phyloP scores from a whole-genome alignment of 2,797 vertebrate genomes.

The Gallinago stenura region DNA sequence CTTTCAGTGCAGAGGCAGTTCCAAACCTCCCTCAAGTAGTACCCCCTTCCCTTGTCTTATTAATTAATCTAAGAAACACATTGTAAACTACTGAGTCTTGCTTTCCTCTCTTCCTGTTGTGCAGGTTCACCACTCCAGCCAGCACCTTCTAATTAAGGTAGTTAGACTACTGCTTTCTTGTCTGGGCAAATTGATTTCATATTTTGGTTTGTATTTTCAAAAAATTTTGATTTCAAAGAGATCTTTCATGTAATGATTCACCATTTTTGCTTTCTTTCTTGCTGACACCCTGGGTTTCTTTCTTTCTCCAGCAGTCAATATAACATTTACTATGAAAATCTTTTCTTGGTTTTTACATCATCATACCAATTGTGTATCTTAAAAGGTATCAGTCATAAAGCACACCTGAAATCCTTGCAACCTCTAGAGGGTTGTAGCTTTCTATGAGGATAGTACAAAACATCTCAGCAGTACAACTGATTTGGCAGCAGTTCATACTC shows the following conservation, averaged over 20 bases:
- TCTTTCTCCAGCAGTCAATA: not conserved
- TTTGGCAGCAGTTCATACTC: not conserved
- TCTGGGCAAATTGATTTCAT: not conserved
- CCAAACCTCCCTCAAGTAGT: not conserved
- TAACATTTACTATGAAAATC: not conserved
- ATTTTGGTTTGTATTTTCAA: not conserved
- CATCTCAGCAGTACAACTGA: not conserved
- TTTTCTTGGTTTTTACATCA: not conserved
- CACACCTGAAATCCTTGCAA: not conserved
- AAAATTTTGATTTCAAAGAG: not conserved
- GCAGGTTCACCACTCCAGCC: not conserved
- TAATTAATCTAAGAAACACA: not conserved
- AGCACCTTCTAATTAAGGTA: not conserved
- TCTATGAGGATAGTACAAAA: not conserved
- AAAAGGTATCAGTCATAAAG: not conserved
- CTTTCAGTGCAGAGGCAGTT: not conserved
- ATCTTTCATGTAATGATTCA: not conserved
- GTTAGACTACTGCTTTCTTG: not conserved
- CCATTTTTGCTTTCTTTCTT: not conserved
- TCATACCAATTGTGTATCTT: not conserved
- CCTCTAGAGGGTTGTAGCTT: not conserved
- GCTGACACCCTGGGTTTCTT: not conserved
- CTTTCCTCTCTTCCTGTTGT: not conserved
- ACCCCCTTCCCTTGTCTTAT: not conserved
- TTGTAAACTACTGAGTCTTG: not conserved